Base-by-base conservation (phyloP, 1,140 invertebrate genomes). In the Gryon sp. region DNA sequence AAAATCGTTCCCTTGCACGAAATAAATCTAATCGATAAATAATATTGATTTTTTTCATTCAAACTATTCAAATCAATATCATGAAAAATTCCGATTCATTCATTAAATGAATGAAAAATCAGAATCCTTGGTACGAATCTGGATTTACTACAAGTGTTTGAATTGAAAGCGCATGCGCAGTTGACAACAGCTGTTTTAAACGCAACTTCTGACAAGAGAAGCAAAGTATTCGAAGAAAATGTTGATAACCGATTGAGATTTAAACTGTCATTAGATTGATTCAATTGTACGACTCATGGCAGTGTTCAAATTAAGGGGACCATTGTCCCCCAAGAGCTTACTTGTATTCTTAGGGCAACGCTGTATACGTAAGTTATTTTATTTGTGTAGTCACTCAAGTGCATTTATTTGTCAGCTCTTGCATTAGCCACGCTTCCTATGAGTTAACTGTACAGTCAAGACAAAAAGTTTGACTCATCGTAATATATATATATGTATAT, bases 151-250 rank as follows among this genome's bases (percentile, higher is more conserved):
- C 6, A 12, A 50, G n/a, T n/a, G n/a, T 40, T 40, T 41, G 11
- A 55, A 55, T n/a, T n/a, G 18, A 41, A 3, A n/a, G 41, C 55
- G 55, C 55, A 59, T 59, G 55, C 55, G 55, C 22, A 32, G 34
- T 26, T n/a, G 2, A n/a, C n/a, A 59, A 46, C 55, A 59, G 55
- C 55, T 59, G 55, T 46, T 59, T 59, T 40, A 59, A 59, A 18
- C 38, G 8, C 32, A 6, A 9, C n/a, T 34, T 59, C 2, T 24
- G 28, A 7, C 41, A 32, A 45, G 18, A 5, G n/a, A n/a, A 36
- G 7, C 2, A 34, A 59, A 45, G 24, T 20, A 36, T 9, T 30
- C 26, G n/a, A 1, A 8, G 7, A 14, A 62, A 62, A 62, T 62
- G 59, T 62, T 20, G 43, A 28, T 62, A n/a, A n/a, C 50, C 24